phyloP scores from a whole-genome alignment of 2,797 vertebrate species.

The Poeciliopsis presidionis region DNA sequence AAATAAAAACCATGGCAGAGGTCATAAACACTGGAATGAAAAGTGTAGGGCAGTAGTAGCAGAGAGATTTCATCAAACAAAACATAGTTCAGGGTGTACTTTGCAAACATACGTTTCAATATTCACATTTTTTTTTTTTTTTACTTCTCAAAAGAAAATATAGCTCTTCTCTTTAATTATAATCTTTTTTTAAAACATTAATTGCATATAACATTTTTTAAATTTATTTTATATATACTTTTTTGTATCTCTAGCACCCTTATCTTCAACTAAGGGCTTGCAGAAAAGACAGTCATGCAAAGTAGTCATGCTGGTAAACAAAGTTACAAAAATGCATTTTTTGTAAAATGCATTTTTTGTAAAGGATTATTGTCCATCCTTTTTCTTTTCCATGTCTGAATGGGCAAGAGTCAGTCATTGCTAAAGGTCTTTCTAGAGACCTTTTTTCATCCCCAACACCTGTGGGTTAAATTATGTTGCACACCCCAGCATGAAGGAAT shows the following conservation, averaged over 20 bases:
- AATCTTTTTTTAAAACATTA: slow-evolving; percentile 84
- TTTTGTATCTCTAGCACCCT: slow-evolving; percentile 84
- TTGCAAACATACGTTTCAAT: slow-evolving; percentile 82
- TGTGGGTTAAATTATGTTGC: slow-evolving; percentile 28
- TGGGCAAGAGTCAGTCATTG: slow-evolving; percentile 58
- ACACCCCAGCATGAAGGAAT: slow-evolving; percentile 34
- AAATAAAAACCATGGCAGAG: slow-evolving; percentile 54
- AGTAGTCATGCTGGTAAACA: slow-evolving; percentile 89
- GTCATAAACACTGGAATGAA: slow-evolving; percentile 62
- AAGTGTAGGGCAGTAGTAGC: slow-evolving; percentile 80
- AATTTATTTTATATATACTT: slow-evolving; percentile 80
- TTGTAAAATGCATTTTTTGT: no score
- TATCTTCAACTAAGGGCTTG: slow-evolving; percentile 85
- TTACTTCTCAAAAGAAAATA: slow-evolving; percentile 86
- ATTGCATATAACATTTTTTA: slow-evolving; percentile 87
- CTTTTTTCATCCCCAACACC: slow-evolving; percentile 19
- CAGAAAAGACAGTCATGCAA: slow-evolving; percentile 88
- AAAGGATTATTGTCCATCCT: slow-evolving; percentile 60
- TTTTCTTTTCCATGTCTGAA: slow-evolving; percentile 43
- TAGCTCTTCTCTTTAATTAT: slow-evolving; percentile 87
- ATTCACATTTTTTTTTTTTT: slow-evolving; percentile 79
- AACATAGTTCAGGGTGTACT: slow-evolving; percentile 81
- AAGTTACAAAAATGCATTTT: slow-evolving; percentile 87
- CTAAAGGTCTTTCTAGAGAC: slow-evolving; percentile 57
- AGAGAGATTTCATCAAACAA: slow-evolving; percentile 80